Base-by-base conservation (phyloP, 2,797 vertebrate species). In the Ctenopoma kingsleyae region DNA sequence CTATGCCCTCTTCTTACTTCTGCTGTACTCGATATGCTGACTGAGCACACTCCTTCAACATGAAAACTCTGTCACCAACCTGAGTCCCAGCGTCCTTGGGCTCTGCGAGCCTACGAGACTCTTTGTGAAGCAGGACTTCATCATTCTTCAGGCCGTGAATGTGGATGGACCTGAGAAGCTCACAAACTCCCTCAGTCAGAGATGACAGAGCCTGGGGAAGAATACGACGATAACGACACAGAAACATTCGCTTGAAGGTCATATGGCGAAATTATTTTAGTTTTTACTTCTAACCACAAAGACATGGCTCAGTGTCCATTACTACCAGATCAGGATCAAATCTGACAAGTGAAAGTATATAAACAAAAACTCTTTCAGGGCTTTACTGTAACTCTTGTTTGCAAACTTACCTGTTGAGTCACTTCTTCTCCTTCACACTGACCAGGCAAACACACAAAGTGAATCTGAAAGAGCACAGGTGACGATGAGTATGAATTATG, bases 81-180 rank as follows among this genome's bases (percentile, higher is more conserved):
- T 91, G 92, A 38, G 78, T 41, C 17, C 75, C 75, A 0, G 44
- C 4, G 8, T 92, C 91, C 53, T 63, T 90, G 73, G 72, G 76
- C 59, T 91, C 90, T 15, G 91, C 52, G 23, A 85, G 88, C 85
- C 94, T 94, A 77, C 94, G 95, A 40, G 92, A 76, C 82, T 97
- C 95, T 93, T 94, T 97, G 67, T 99, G 93, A 87, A 99, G 94
- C 84, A 99, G 87, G 67, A 98, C 94, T 85, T 99, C 97, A 3
- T 98, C 96, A 80, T 98, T 96, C 89, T 95, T 97, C 30, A 99
- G 91, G 84, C 91, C 95, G 72, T 93, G 94, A 67, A 97, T 87
- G 49, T 97, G 96, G 35, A 98, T 87, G 0, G 96, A 96, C 85
- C 94, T 93, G 76, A 99, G 94, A 65, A 96, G 89, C 85, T 97